Base-by-base conservation (phyloP, 2,888 invertebrate genomes). In the Chalcis sispes region DNA sequence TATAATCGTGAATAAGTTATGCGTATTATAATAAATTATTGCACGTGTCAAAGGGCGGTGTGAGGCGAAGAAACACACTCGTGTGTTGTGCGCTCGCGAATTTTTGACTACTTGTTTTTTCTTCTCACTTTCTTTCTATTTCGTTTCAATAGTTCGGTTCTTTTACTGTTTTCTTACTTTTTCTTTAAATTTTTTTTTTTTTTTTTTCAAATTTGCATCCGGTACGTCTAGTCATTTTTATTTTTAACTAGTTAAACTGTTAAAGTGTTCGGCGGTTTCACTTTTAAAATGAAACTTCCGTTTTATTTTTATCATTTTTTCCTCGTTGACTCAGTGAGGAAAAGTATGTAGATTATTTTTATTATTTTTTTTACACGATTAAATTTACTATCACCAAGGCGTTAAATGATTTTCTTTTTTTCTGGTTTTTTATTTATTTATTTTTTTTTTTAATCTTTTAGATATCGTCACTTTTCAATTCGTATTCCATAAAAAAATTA, bases 71-170 rank as follows among this genome's bases (percentile, higher is more conserved):
- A 82, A 80, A 81, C 82, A 81, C 78, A 15, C 32, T 72, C 75
- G 64, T 61, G 75, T 66, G 64, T 80, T 83, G 82, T 82, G 83
- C 82, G 81, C 81, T 82, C 83, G 80, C 66, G 42, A 62, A 61
- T 52, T 13, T 58, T 10, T 48, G 15, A n/a, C 18, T 27, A 3
- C 62, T 61, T 40, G 46, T 23, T 32, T 61, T 61, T 42, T 58
- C 4, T 15, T 65, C 52, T 40, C n/a, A 7, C 36, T 40, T 32
- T 36, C 64, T n/a, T n/a, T n/a, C n/a, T n/a, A n/a, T n/a, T n/a
- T n/a, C n/a, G n/a, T n/a, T n/a, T n/a, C n/a, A n/a, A n/a, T n/a
- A n/a, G n/a, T n/a, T n/a, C n/a, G n/a, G n/a, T n/a, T n/a, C n/a
- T n/a, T n/a, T n/a, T n/a, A n/a, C n/a, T n/a, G n/a, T n/a, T n/a